Conservation (phyloP, 2,113 vertebrate species). For the Campylomormyrus tamandua region DNA sequence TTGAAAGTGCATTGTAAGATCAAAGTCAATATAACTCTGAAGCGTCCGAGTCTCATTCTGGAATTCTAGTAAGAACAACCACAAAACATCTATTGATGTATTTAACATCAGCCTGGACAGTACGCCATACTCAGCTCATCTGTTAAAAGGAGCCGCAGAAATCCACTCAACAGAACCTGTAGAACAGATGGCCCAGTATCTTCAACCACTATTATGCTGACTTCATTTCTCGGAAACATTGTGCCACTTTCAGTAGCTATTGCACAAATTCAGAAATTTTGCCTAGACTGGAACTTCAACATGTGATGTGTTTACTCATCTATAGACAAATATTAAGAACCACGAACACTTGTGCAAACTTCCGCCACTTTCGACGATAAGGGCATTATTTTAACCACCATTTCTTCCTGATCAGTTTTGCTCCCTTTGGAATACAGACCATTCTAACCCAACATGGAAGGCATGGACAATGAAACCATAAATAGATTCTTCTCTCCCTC, state of each 20-base stretch:
- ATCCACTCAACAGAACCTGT: not conserved
- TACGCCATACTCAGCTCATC: not conserved
- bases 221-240: not conserved
- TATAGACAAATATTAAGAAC: not conserved
- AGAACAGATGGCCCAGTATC: not conserved
- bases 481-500: slow-evolving; percentile 15
- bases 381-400: not conserved
- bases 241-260: not conserved
- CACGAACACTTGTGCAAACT: not conserved
- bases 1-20: not conserved
- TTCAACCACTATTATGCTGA: not conserved
- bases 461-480: slow-evolving; percentile 18
- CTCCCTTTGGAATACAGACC: not conserved
- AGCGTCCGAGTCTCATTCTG: not conserved
- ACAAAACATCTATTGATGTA: not conserved
- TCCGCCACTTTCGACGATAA: not conserved
- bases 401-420: not conserved
- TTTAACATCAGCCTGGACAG: not conserved
- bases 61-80: not conserved
- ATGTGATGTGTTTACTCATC: not conserved
- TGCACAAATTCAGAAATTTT: not conserved
- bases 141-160: not conserved
- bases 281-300: not conserved
- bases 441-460: slow-evolving; percentile 17
- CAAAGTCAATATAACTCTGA: not conserved